Evolutionary conservation across 2,113 vertebrate species (phyloP).

Genomic region (Laticauda colubrina): DNA sequence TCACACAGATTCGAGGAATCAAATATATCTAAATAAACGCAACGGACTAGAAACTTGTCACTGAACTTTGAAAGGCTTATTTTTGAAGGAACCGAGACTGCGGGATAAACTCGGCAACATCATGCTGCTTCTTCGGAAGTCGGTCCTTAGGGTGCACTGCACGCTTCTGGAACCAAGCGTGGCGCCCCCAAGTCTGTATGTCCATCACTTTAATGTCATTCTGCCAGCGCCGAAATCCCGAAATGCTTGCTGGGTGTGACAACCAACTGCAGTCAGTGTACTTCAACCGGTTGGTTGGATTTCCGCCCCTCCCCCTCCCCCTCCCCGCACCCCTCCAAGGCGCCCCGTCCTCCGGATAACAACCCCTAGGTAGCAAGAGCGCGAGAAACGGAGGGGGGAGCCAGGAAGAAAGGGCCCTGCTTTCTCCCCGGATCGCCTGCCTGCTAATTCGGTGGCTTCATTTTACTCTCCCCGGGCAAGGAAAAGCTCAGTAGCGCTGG

Average conservation of each 20-base stretch:
- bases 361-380: background rate
- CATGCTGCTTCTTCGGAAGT: background rate
- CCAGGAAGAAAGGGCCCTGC: background rate
- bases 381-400: background rate
- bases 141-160: background rate
- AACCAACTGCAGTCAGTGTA: background rate
- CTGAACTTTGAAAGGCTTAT: background rate
- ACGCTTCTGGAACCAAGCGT: background rate
- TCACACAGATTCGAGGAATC: background rate
- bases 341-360: background rate
- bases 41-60: background rate
- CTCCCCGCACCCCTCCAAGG: background rate
- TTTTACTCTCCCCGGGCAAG: background rate
- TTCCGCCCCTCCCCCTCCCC: background rate
- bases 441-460: background rate
- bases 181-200: background rate
- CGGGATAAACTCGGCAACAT: background rate
- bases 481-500: background rate
- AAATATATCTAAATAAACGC: background rate
- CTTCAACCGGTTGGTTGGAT: background rate
- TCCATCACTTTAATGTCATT: background rate
- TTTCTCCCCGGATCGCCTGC: background rate
- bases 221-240: background rate
- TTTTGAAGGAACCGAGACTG: background rate
- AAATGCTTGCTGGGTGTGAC: background rate